These are phyloP conservation scores for Drosophila mettleri DNA, from an alignment of 2,888 invertebrate genomes.

Conservation along the genomic window DNA sequence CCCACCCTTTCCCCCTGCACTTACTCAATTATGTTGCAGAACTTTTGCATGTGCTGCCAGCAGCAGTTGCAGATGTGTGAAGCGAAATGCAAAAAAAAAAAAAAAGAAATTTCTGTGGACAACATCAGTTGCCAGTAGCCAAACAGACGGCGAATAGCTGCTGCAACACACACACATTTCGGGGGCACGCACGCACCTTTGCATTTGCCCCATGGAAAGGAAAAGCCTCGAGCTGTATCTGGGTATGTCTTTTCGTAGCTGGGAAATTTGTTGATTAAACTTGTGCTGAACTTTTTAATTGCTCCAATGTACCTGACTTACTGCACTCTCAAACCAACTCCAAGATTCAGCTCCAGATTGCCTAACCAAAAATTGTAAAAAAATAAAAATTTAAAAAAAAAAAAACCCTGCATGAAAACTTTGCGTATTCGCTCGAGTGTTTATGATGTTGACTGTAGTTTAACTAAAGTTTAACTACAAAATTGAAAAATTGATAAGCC, in stretches of 20 bases:
- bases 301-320: slow-evolving; percentile 44
- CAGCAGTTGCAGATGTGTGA: slow-evolving; percentile 68
- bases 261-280: slow-evolving; percentile 77
- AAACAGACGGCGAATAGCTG: too few species aligned
- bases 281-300: slow-evolving; percentile 74
- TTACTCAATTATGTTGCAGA: slow-evolving; percentile 19
- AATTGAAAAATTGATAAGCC: slow-evolving; percentile 4
- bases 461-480: background rate
- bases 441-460: slow-evolving; percentile 10
- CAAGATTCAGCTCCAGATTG: slow-evolving; percentile 34
- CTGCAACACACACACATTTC: slow-evolving; percentile 28
- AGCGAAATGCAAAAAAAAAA: slow-evolving; percentile 60
- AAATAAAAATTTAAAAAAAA: background rate
- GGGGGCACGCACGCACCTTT: slow-evolving; percentile 66
- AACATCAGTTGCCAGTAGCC: background rate
- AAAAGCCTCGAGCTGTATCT: slow-evolving; percentile 5
- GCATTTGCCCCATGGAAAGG: slow-evolving; percentile 10
- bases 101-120: background rate
- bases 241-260: slow-evolving; percentile 29
- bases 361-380: slow-evolving; percentile 10
- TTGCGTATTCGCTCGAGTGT: background rate
- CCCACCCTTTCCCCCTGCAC: too few species aligned
- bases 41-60: slow-evolving; percentile 38
- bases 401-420: slow-evolving; percentile 4
- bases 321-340: slow-evolving; percentile 17